Base-by-base conservation (phyloP, 2,797 vertebrate species). In the Erpetoichthys calabaricus region DNA sequence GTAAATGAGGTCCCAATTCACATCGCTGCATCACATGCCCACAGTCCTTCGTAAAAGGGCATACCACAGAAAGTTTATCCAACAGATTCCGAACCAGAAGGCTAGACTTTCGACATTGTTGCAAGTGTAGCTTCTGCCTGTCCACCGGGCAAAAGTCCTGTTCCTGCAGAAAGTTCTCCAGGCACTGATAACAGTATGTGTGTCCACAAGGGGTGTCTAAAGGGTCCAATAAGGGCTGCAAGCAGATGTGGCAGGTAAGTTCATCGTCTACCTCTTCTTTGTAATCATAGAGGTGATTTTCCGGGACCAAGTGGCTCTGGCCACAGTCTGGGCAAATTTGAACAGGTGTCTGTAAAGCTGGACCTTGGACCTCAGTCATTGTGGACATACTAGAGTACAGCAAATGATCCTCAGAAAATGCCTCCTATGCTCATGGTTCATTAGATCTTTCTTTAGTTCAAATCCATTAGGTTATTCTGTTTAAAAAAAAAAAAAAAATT, bases 171-270 rank as follows among this genome's bases (percentile, higher is more conserved):
- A 96, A 96, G 80, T 75, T 94, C 60, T 89, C 88, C 0, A 96
- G 80, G 73, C 92, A 96, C 60, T 80, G 82, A 68, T 83, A 91
- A 74, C 91, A 96, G 63, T 94, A 94, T 0, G 91, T 96, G 71
- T 96, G 92, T 1, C 91, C 91, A 2, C 92, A 96, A 0, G 92
- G 92, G 0, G 92, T 96, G 76, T 96, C 92, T 89, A 94, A 89
- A 1, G 92, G 92, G 60, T 78, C 85, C 61, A 94, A 82, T 55
- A 96, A 73, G 1, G 92, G 91, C 78, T 94, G 91, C 61, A 96
- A 84, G 66, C 92, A 96, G 68, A 94, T 96, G 72, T 94, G 91
- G 68, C 92, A 96, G 58, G 89, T 75, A 64, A 96, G 76, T 62
- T 94, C 92, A 7, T 96, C 91, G 0, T 96, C 92, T 73, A 94